Evolutionary conservation across 2,113 vertebrate genomes (phyloP), one percentile per base, ranked within the genome.

Genomic region (Sapajus apella): DNA sequence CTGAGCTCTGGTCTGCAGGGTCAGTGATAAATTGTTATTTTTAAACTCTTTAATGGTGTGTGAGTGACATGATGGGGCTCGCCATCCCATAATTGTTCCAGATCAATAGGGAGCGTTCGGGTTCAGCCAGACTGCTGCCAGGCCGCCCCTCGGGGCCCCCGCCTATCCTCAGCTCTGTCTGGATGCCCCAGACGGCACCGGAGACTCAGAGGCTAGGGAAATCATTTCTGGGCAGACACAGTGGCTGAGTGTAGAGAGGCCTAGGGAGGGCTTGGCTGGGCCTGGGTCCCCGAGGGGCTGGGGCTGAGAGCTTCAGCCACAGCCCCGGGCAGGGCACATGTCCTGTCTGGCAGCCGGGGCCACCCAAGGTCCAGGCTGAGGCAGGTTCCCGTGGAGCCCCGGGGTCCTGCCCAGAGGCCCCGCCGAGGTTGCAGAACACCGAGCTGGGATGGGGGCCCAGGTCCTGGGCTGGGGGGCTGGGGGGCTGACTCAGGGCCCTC

Each of bases 21-120:
- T 50, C 13, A 2, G 11, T 16, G 88, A 70, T 32, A 20, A n/a
- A 25, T 8, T 50, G 45, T 37, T 80, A 73, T 88, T 97, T 96
- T 92, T 83, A 83, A 89, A 83, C n/a, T 86, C 61, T 58, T 77
- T 66, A 95, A 37, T 81, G 79, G 66, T 79, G 35, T 2, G 0
- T 76, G 89, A 93, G 83, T 20, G 43, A 40, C 18, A 32, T 85
- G 80, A 79, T 27, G 61, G 79, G 43, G 11, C 37, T 92, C 40
- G 21, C 16, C 37, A 1, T 45, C 43, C 1, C 52, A 43, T 90
- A 83, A 81, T 11, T 35, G 12, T 85, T 37, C 56, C 1, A 1
- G 32, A 52, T 84, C 91, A 17, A 87, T 47, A 86, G 43, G 40
- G 2, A 85, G 47, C 52, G 23, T 23, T 25, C 8, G 20, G 40